Conservation (phyloP, 2,113 vertebrate species). For the Apus apus region DNA sequence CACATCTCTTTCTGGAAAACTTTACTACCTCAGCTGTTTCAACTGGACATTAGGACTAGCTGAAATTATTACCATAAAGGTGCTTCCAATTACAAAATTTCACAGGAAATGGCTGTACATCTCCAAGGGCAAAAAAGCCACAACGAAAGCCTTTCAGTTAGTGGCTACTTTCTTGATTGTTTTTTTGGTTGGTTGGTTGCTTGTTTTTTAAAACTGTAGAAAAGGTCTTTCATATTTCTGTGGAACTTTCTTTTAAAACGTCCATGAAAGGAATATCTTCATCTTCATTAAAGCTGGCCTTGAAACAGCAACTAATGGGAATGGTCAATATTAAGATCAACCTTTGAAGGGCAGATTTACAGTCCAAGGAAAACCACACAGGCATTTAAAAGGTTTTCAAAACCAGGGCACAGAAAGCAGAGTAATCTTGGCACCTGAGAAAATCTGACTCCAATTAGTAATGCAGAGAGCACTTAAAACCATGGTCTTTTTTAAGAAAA, state of each 20-base stretch:
- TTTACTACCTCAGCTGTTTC: background rate
- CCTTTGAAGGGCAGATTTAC: constrained; percentile 48
- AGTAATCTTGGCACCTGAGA: background rate
- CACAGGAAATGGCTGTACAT: background rate
- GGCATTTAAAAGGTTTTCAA: constrained; percentile 55
- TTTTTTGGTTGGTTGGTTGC: background rate
- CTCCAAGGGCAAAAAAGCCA: background rate
- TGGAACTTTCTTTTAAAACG: background rate
- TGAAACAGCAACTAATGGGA: constrained; percentile 48
- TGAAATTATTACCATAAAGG: constrained; percentile 7
- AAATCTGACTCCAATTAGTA: constrained; percentile 19
- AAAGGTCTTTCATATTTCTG: background rate
- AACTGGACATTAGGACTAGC: background rate
- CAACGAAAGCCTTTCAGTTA: background rate
- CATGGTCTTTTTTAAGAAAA: constrained; percentile 1
- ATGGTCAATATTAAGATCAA: constrained; percentile 34
- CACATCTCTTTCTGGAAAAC: background rate
- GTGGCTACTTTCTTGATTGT: background rate
- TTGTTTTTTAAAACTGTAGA: background rate
- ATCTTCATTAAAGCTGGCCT: constrained; percentile 31
- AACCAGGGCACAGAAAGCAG: constrained; percentile 34
- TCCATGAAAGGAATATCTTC: background rate
- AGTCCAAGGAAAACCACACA: constrained; percentile 34
- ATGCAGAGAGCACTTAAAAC: background rate
- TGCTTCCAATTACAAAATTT: constrained; percentile 10